Evolutionary conservation across 2,113 vertebrate genomes (phyloP), one percentile per base, ranked within the genome.

Genomic region (Heloderma charlesbogerti): DNA sequence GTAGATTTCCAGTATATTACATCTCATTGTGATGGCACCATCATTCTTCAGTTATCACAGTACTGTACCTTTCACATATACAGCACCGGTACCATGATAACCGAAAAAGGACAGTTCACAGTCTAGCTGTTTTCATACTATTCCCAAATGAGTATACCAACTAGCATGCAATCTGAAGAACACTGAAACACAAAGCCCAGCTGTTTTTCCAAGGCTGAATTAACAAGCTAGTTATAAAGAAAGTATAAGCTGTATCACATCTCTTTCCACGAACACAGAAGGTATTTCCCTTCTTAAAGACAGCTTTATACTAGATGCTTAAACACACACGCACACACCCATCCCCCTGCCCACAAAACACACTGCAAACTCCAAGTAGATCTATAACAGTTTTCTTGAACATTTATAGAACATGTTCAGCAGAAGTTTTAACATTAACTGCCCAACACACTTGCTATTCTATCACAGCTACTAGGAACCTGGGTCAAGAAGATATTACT

Each of bases 11-110:
- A 88, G 88, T 31, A 77, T 60, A 72, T 51, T 57, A 60, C 45
- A 31, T 97, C 84, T 94, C 94, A 97, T 93, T 86, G 98, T 96
- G 98, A 98, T 98, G 98, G 98, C 98, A 99, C 99, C 97, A 98
- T 98, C 99, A 99, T 99, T 99, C 98, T 99, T 99, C 99, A 99
- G 99, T 99, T 99, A 99, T 99, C 99, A 99, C 99, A 99, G 99
- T 99, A 99, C 99, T 99, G 99, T 99, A 99, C 99, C 98, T 98
- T 98, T 98, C 96, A 98, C 94, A 94, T 93, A 99, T 98, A 99
- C 99, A 99, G 99, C 99, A 99, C 97, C 98, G 98, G 99, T 99
- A 99, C 99, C 98, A 99, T 99, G 99, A 99, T 99, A 99, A 99
- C 99, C 98, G 99, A 99, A 99, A 99, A 99, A 99, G 99, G 98